A percentile compares a stretch with the other conserved stretches of the same genome.
These are phyloP conservation scores for Kryptolebias ocellatus DNA, from an alignment of 2,797 vertebrate genomes.

Conservation along the genomic window DNA sequence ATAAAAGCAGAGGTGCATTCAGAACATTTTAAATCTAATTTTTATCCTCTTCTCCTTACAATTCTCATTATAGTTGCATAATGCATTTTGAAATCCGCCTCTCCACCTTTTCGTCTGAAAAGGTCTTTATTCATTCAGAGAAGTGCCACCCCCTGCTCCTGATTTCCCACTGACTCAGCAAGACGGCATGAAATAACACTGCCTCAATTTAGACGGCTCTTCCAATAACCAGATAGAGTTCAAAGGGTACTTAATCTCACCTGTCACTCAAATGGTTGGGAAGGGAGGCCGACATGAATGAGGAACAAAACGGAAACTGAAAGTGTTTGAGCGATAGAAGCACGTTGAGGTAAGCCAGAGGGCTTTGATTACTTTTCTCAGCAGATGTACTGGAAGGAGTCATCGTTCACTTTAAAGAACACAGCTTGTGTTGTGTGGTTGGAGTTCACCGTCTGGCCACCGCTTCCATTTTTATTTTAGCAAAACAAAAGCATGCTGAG, in stretches of 20 bases:
- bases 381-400: conserved; percentile 9
- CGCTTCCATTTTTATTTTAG: not conserved
- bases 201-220: conserved; percentile 77
- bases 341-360: conserved; percentile 24
- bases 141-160: conserved; percentile 57
- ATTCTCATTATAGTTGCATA: conserved; percentile 79
- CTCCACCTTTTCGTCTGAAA: conserved; percentile 60
- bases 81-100: conserved; percentile 67
- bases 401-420: conserved; percentile 10
- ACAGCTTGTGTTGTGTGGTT: not conserved
- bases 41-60: conserved; percentile 47
- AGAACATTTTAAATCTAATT: conserved; percentile 71
- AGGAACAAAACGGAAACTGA: conserved; percentile 61
- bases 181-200: conserved; percentile 74
- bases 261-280: conserved; percentile 72
- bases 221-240: conserved; percentile 78
- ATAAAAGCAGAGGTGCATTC: conserved; percentile 60
- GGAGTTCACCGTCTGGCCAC: conserved; percentile 1
- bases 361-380: conserved; percentile 47
- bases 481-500: conserved; percentile 4
- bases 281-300: conserved; percentile 48
- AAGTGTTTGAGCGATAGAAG: conserved; percentile 38
- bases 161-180: conserved; percentile 81
- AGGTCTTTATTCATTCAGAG: conserved; percentile 78
- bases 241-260: conserved; percentile 80